A percentile compares a stretch with the other conserved stretches of the same genome.
phyloP scores from a whole-genome alignment of 2,113 vertebrate species.

The Agapornis roseicollis region DNA sequence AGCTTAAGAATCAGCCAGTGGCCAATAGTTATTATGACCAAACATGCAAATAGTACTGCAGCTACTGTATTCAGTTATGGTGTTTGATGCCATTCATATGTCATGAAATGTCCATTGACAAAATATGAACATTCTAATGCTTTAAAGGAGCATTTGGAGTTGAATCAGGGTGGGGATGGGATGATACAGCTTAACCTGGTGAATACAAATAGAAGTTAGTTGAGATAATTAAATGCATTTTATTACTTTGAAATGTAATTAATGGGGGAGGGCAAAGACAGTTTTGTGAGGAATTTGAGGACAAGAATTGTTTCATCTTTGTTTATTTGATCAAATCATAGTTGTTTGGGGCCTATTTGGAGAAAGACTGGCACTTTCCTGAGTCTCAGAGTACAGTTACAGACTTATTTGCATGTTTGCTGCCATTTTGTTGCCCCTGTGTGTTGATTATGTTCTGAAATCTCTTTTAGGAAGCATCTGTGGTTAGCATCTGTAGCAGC shows the following conservation, averaged over 20 bases:
- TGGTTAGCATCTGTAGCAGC: not conserved
- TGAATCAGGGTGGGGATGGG: not conserved
- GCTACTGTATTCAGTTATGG: accelerated
- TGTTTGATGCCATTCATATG: not conserved
- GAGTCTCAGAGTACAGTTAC: not conserved
- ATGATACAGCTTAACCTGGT: not conserved
- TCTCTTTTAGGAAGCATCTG: not conserved
- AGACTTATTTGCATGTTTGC: not conserved
- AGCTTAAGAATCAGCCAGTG: not conserved
- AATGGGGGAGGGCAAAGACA: not conserved
- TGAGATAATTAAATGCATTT: not conserved
- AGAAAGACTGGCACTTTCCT: not conserved
- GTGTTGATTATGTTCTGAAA: not conserved
- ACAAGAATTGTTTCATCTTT: not conserved
- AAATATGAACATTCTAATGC: not conserved
- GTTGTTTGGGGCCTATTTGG: not conserved
- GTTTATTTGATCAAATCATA: not conserved
- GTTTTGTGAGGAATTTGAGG: not conserved
- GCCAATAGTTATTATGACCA: accelerated
- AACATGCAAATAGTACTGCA: not conserved
- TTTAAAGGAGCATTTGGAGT: not conserved
- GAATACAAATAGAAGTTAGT: not conserved
- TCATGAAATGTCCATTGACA: not conserved
- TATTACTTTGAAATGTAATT: not conserved
- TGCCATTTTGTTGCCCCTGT: not conserved